These are phyloP conservation scores for Clytia hemisphaerica DNA, from an alignment of 30 jellyfish, hydroid and myxozoan species.

Conservation along the genomic window DNA sequence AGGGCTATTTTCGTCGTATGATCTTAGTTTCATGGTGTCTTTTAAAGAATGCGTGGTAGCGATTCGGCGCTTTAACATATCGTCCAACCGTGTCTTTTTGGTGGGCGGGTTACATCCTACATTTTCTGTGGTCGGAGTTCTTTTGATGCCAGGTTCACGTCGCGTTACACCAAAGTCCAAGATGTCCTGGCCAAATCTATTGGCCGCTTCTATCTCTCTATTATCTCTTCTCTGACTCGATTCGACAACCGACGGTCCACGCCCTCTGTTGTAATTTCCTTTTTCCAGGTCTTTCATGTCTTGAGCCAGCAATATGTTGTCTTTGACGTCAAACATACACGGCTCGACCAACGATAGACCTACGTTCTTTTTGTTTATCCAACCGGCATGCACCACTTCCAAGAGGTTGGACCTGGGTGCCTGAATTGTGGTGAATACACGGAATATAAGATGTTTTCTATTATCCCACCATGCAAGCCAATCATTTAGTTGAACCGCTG, in stretches of 20 bases:
- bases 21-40: too few species aligned
- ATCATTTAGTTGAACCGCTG: too few species aligned
- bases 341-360: neutral
- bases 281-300: too few species aligned
- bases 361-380: neutral
- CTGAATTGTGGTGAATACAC: neutral
- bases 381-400: constrained; percentile 4
- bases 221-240: neutral
- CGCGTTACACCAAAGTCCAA: constrained; percentile 15
- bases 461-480: constrained; percentile 5
- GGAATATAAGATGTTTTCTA: neutral
- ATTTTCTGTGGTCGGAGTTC: too few species aligned
- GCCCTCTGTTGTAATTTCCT: too few species aligned
- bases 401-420: neutral
- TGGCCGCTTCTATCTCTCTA: neutral
- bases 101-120: too few species aligned
- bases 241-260: neutral
- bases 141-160: too few species aligned
- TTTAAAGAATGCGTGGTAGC: too few species aligned
- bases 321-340: neutral
- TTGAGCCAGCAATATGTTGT: neutral
- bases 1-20: too few species aligned
- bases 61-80: too few species aligned
- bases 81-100: too few species aligned
- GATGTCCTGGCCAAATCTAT: neutral